A percentile compares a stretch with the other conserved stretches of the same genome.
Evolutionary conservation across 2,888 invertebrate species (phyloP).

Genomic region (Arrhopalites spinosus): DNA sequence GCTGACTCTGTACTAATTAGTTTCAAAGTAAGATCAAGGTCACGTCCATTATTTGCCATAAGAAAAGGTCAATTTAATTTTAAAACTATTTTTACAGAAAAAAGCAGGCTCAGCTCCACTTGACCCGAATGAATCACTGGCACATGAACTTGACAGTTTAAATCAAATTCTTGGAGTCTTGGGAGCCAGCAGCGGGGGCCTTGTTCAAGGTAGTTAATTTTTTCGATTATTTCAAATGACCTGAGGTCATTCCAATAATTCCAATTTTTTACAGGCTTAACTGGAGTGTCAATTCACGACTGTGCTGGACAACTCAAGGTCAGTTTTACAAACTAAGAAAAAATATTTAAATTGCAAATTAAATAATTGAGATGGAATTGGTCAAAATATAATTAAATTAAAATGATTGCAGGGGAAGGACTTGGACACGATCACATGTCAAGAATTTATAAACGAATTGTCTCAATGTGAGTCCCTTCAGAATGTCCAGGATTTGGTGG

Average conservation of each 20-base stretch:
- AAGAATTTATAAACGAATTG: conserved; percentile 42
- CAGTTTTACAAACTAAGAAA: too few relatives aligned
- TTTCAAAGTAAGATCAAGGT: too few relatives aligned
- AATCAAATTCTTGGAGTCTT: conserved; percentile 40
- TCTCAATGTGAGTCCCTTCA: conserved; percentile 48
- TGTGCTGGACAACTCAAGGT: conserved; percentile 47
- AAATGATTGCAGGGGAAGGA: conserved; percentile 42
- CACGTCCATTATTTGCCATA: too few relatives aligned
- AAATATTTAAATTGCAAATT: too few relatives aligned
- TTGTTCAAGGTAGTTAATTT: conserved; percentile 37
- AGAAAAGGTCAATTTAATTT: too few relatives aligned
- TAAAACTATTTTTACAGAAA: too few relatives aligned
- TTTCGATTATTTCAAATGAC: too few relatives aligned
- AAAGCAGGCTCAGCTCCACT: conserved; percentile 42
- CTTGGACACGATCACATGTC: conserved; percentile 40
- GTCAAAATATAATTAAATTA: too few relatives aligned
- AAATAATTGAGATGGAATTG: too few relatives aligned
- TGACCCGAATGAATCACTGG: conserved; percentile 42
- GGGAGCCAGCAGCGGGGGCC: conserved; percentile 38
- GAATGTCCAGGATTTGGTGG: conserved; percentile 44
- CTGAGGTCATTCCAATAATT: too few relatives aligned
- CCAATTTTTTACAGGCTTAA: conserved; percentile 46
- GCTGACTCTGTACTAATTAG: too few relatives aligned
- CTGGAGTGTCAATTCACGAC: conserved; percentile 46
- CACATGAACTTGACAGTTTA: conserved; percentile 40